Conservation (phyloP, 2,797 vertebrate genomes). For the Acanthornis magna region DNA sequence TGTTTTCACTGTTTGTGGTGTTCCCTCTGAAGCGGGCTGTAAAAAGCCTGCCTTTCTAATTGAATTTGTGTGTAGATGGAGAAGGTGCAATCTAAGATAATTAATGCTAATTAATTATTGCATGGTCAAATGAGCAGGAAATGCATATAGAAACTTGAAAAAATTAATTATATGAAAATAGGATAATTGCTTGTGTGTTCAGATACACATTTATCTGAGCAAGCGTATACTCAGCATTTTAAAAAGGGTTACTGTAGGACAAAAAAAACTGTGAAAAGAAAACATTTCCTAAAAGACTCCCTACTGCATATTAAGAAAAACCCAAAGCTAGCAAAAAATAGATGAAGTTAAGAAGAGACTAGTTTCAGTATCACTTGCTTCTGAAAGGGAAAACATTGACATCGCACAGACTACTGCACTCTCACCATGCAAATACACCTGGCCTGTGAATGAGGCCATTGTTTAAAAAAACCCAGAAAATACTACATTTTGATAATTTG, state of each 20-base stretch:
- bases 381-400: not conserved
- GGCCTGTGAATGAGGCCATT: not conserved
- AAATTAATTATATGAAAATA: conserved; percentile 75
- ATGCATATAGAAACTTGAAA: conserved; percentile 65
- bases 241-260: not conserved
- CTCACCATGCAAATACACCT: not conserved
- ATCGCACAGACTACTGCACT: not conserved
- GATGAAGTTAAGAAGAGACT: not conserved
- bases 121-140: conserved; percentile 77
- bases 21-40: conserved; percentile 35
- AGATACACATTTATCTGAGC: conserved; percentile 61
- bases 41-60: conserved; percentile 66
- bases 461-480: not conserved
- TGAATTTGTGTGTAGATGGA: conserved; percentile 51
- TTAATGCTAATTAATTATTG: conserved; percentile 80
- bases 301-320: not conserved
- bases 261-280: conserved; percentile 24
- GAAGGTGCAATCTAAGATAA: conserved; percentile 75
- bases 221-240: conserved; percentile 46
- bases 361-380: not conserved
- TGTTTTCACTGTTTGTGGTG: not conserved
- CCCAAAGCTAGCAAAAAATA: not conserved
- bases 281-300: conserved; percentile 33
- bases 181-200: conserved; percentile 70
- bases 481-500: not conserved